These are phyloP conservation scores for Drosophila phalerata DNA, from an alignment of 2,888 invertebrate species.

Conservation along the genomic window DNA sequence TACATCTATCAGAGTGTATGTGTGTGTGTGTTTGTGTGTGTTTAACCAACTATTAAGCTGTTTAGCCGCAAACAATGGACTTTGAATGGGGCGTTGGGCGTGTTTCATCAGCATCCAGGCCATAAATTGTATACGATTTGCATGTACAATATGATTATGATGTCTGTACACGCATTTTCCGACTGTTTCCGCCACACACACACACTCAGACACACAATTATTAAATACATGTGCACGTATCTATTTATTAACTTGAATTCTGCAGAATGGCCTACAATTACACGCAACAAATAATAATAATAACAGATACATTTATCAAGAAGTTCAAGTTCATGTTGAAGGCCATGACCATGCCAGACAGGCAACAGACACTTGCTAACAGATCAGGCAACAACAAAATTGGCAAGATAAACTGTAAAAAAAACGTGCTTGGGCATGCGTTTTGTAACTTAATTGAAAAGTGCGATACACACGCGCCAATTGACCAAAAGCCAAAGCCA, in stretches of 20 bases:
- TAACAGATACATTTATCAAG: constrained; percentile 16
- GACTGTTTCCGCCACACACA: constrained; percentile 39
- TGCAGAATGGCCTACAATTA: constrained; percentile 58
- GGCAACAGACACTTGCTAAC: constrained; percentile 56
- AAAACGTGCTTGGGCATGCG: constrained; percentile 76
- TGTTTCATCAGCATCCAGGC: constrained; percentile 32
- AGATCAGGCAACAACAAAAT: constrained; percentile 46
- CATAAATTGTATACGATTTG: constrained; percentile 29
- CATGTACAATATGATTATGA: constrained; percentile 33
- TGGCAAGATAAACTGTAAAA: constrained; percentile 29
- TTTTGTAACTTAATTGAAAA: constrained; percentile 81
- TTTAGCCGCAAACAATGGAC: constrained; percentile 38
- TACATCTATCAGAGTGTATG: background rate
- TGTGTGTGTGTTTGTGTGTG: background rate
- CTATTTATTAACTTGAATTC: constrained; percentile 19
- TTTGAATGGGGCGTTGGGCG: constrained; percentile 35
- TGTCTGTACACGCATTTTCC: constrained; percentile 36
- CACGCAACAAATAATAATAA: constrained; percentile 36
- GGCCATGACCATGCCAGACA: constrained; percentile 61
- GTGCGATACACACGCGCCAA: constrained; percentile 79
- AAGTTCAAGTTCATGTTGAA: constrained; percentile 76
- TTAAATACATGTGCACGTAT: background rate
- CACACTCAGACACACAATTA: too few relatives aligned
- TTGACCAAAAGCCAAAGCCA: constrained; percentile 56
- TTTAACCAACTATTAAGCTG: constrained; percentile 47